These are phyloP conservation scores for Drosophila flavopinicola DNA, from an alignment of 2,888 invertebrate genomes.

Conservation along the genomic window DNA sequence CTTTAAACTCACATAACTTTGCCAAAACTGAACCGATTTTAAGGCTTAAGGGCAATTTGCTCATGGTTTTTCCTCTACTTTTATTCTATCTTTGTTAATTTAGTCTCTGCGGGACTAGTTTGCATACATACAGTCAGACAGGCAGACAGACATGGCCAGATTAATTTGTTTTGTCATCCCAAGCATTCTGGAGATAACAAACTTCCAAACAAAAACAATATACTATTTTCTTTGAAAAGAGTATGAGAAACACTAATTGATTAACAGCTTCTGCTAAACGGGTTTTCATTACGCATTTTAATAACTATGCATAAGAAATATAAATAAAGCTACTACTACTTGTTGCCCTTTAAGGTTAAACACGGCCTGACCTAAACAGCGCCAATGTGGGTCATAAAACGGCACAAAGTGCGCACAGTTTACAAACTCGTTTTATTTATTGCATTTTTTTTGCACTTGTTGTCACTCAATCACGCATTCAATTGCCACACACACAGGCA, in stretches of 20 bases:
- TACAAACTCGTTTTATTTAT: constrained; percentile 36
- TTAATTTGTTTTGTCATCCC: too few species aligned
- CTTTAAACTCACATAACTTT: too few species aligned
- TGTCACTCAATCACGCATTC: constrained; percentile 36
- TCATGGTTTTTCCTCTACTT: too few species aligned
- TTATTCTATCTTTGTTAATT: too few species aligned
- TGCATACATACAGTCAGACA: too few species aligned
- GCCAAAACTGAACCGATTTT: too few species aligned
- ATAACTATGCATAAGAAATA: constrained; percentile 9
- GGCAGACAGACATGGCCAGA: too few species aligned
- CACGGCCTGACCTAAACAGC: constrained; percentile 8
- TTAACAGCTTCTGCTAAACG: not conserved
- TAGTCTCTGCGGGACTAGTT: too few species aligned
- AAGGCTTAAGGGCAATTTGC: too few species aligned
- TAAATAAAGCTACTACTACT: not conserved
- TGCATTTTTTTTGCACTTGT: constrained; percentile 37
- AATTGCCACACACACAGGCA: constrained; percentile 18
- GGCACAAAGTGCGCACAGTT: constrained; percentile 9
- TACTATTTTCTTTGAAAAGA: too few species aligned
- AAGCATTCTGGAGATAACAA: too few species aligned
- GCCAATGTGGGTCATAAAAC: constrained; percentile 36
- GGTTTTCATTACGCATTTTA: constrained; percentile 1
- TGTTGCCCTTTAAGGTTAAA: not conserved
- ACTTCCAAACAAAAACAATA: too few species aligned
- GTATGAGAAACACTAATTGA: not conserved